Conservation (phyloP, 2,888 invertebrate genomes). For the Orgyia antiqua region DNA sequence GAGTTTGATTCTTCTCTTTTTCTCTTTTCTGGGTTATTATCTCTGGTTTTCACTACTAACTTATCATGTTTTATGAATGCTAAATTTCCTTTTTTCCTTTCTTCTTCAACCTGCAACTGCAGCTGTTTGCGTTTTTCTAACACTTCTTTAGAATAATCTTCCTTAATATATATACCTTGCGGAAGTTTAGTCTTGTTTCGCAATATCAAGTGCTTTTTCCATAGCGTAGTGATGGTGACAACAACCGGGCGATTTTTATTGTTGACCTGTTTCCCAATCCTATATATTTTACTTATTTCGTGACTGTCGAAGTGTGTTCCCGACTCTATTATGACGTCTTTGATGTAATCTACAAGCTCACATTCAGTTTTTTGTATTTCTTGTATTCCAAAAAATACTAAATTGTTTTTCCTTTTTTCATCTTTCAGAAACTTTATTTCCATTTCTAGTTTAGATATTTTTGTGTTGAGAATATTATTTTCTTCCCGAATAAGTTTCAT, state of each 20-base stretch:
- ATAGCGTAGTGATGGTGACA: neutral
- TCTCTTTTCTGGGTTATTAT: too few species aligned
- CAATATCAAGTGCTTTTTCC: neutral
- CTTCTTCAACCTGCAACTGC: neutral
- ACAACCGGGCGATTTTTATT: neutral
- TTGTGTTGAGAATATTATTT: too few species aligned
- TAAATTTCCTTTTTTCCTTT: neutral
- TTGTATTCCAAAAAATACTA: too few species aligned
- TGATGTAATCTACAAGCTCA: slow-evolving; percentile 3
- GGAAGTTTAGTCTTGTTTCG: neutral
- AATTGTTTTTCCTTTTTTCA: too few species aligned
- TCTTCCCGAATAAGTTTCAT: too few species aligned
- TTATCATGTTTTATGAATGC: neutral
- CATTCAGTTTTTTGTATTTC: neutral
- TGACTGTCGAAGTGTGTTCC: slow-evolving; percentile 2
- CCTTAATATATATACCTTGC: neutral
- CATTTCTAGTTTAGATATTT: too few species aligned
- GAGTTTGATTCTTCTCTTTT: neutral
- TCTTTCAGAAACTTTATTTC: too few species aligned
- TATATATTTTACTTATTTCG: neutral
- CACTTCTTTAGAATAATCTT: too few species aligned
- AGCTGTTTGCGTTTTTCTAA: too few species aligned
- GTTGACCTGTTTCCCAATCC: neutral
- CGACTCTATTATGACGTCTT: neutral
- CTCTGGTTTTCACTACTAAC: too few species aligned